Percentiles rank a stretch among this genome's conserved stretches.
Evolutionary conservation across 2,888 invertebrate genomes (phyloP).

Genomic region (Lycaena phlaeas): DNA sequence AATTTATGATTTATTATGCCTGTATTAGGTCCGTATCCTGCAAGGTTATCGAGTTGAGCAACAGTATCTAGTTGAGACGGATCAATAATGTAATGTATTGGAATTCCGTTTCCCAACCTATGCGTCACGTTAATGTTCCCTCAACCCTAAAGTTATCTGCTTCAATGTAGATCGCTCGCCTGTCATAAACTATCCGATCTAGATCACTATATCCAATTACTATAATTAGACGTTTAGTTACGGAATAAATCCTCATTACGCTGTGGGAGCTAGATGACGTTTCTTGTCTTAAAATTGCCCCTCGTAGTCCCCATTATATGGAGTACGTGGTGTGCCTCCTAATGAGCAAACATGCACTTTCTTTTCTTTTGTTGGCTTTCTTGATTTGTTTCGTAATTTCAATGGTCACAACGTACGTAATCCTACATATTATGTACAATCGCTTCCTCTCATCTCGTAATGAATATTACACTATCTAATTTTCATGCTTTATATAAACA

Average conservation of each 20-base stretch:
- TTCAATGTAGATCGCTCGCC: not conserved
- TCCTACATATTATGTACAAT: constrained; percentile 44
- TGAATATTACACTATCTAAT: constrained; percentile 47
- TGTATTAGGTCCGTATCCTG: constrained; percentile 34
- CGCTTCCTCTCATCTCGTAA: constrained; percentile 45
- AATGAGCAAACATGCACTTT: constrained; percentile 38
- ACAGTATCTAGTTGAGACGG: constrained; percentile 22
- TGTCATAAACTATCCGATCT: not conserved
- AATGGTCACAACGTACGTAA: constrained; percentile 49
- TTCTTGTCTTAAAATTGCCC: constrained; percentile 5
- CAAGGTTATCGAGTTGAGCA: constrained; percentile 47
- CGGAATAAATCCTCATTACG: not conserved
- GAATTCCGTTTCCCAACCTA: constrained; percentile 7
- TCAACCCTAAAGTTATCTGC: not conserved
- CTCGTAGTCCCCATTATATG: constrained; percentile 10
- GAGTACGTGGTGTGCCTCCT: constrained; percentile 37
- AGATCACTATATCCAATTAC: constrained; percentile 3
- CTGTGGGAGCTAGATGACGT: not conserved
- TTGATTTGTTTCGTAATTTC: constrained; percentile 60
- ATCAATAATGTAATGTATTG: constrained; percentile 7
- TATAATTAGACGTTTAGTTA: not conserved
- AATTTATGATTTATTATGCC: constrained; percentile 53
- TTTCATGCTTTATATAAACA: constrained; percentile 37
- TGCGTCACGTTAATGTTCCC: constrained; percentile 1
- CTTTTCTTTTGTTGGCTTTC: constrained; percentile 57